phyloP scores from a whole-genome alignment of 2,888 invertebrate genomes.

The Tanypteryx hageni region DNA sequence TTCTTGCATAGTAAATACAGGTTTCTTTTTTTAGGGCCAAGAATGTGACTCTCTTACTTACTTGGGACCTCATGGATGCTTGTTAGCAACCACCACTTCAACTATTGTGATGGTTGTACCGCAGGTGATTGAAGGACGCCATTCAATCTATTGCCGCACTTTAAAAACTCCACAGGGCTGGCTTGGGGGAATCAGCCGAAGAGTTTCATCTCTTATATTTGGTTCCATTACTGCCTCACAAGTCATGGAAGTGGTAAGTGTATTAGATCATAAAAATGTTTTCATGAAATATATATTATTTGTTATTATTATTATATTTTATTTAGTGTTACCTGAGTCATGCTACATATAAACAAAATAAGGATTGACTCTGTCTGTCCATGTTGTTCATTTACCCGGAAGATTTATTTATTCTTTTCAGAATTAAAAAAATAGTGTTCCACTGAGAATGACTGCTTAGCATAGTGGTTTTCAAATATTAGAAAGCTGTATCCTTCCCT shows the following conservation, averaged over 20 bases:
- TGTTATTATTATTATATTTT: no score
- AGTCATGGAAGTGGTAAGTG: slow-evolving; percentile 70
- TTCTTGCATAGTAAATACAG: not conserved
- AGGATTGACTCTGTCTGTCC: no score
- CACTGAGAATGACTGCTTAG: no score
- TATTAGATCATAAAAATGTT: not conserved
- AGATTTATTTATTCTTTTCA: no score
- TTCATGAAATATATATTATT: no score
- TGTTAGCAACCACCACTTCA: slow-evolving; percentile 94
- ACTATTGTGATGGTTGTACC: slow-evolving; percentile 86
- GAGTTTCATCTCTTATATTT: slow-evolving; percentile 89
- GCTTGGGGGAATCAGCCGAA: slow-evolving; percentile 90
- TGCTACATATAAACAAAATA: no score
- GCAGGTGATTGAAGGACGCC: slow-evolving; percentile 81
- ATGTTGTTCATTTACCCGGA: no score
- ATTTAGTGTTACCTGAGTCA: no score
- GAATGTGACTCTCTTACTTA: slow-evolving; percentile 87
- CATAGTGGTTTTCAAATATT: no score
- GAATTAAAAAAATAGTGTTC: no score
- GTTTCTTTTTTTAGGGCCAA: slow-evolving; percentile 78
- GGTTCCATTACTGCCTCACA: slow-evolving; percentile 76
- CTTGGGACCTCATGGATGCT: slow-evolving; percentile 84
- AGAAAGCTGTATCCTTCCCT: no score
- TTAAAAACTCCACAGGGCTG: slow-evolving; percentile 87
- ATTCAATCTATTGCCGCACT: slow-evolving; percentile 82